These are phyloP conservation scores for Pandemis corylana DNA, from an alignment of 2,888 invertebrate genomes.

Conservation along the genomic window DNA sequence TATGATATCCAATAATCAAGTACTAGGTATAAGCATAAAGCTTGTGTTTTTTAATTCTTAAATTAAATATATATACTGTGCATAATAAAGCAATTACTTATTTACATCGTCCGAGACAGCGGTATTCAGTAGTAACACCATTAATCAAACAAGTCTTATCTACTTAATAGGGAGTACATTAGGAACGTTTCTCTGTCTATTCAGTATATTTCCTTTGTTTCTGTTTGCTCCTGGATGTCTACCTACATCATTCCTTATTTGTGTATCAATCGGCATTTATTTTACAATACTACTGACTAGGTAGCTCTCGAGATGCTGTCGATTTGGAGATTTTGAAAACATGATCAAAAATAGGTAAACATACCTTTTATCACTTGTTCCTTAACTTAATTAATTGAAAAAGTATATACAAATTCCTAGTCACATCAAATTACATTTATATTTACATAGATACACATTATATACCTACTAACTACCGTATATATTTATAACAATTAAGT, in stretches of 20 bases:
- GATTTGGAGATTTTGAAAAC: too few species aligned
- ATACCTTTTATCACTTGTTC: too few species aligned
- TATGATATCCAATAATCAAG: too few species aligned
- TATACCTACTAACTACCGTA: too few species aligned
- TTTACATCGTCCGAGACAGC: not conserved
- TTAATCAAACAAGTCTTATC: conserved; percentile 1
- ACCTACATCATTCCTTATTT: not conserved
- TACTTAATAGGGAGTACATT: not conserved
- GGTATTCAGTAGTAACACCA: not conserved
- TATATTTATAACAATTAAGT: too few species aligned
- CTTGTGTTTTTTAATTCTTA: not conserved
- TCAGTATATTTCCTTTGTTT: conserved; percentile 29
- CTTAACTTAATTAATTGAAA: too few species aligned
- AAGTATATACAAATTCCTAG: too few species aligned
- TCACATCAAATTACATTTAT: too few species aligned
- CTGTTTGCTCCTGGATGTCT: conserved; percentile 17
- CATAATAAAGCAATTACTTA: not conserved
- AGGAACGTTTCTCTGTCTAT: conserved; percentile 17
- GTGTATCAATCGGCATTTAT: not conserved
- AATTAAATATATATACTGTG: not conserved
- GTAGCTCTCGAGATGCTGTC: too few species aligned
- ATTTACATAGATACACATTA: too few species aligned
- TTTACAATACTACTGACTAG: not conserved
- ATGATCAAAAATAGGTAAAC: too few species aligned
- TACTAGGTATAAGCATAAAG: too few species aligned